Base-by-base conservation (phyloP, 92 coral and sea anemone genomes). In the Montipora capitata region DNA sequence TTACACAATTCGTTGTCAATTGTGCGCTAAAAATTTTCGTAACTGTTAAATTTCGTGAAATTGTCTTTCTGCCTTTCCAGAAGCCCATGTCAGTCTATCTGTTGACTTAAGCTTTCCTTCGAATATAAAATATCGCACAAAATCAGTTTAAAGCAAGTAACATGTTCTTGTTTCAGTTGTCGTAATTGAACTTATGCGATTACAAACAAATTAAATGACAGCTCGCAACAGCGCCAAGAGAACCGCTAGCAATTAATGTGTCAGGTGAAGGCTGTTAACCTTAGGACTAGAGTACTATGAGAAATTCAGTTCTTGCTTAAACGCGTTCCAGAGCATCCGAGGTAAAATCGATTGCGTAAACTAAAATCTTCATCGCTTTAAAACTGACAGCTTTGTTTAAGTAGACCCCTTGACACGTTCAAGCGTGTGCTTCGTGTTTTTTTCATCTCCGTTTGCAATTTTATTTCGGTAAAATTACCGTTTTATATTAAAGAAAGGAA, bases 1-100 rank as follows among this genome's bases (percentile, higher is more conserved):
- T 81, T 83, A 83, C 80, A 72, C 79, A 58, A 71, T 72, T 72
- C 59, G 87, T 72, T 83, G 87, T 72, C 87, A 83, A 70, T 72
- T 83, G 87, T 57, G 77, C 40, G 65, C 49, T 70, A 81, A 51
- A 81, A 70, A 81, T 68, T 56, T 57, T 72, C 59, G 69, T 72
- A 73, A 45, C 42, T 56, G 62, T 61, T 56, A 42, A 58, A 42
- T 4, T 58, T 57, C 8, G 72, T 38, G 44, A 57, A 45, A 51
- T 81, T 73, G 59, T 45, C 40, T 57, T 72, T 72, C 17, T 40
- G 59, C 72, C 72, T 72, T 70, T 80, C 20, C 3, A 20, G 14
- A 49, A 45, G 67, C 80, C 71, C 45, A 5, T 48, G 6, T 48
- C 10, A 48, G 52, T 58, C 39, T 41, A 17, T 8, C 14, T 59